Evolutionary conservation across 1,140 invertebrate genomes (phyloP), one percentile per base, ranked within the genome.

Genomic region (Pristionchus pacificus): DNA sequence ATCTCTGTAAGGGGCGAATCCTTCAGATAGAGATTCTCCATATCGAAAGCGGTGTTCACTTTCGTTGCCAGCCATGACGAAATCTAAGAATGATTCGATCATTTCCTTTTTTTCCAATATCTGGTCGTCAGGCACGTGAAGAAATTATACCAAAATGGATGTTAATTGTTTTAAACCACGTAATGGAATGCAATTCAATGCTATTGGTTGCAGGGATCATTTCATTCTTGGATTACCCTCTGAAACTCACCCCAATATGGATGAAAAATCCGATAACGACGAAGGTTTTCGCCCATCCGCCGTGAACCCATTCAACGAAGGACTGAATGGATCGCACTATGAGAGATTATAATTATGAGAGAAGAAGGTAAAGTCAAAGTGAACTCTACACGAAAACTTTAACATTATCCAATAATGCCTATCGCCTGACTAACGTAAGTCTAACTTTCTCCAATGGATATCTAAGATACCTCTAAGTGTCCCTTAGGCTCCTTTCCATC

Each of bases 31-130:
- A 80, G 63, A 69, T 80, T 82, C 59, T 80, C 78, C 79, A 81
- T 81, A 60, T 81, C 77, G 63, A 81, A 81, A 38, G 82, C 62
- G 3, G 79, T 81, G 72, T 80, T 81, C 15, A 81, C 80, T 28
- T 76, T 29, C 2, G 79, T 81, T 58, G 79, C 83, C 25, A 75
- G 70, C 57, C 79, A 83, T 3, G 65, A 65, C 38, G 61, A 64
- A 49, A 77, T 66, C 67, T 77, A 55, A 70, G 77, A 65, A 25
- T 6, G 6, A 14, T 69, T 32, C 3, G 58, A 33, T 15, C 78
- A 3, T 68, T 74, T n/a, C n/a, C n/a, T n/a, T n/a, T n/a, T n/a
- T n/a, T n/a, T n/a, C n/a, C n/a, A n/a, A 68, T n/a, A n/a, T n/a
- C n/a, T n/a, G n/a, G n/a, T n/a, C n/a, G n/a, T n/a, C n/a, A n/a